Evolutionary conservation across 1,140 invertebrate genomes (phyloP), one percentile per base, ranked within the genome.

Genomic region (Venturia canescens): DNA sequence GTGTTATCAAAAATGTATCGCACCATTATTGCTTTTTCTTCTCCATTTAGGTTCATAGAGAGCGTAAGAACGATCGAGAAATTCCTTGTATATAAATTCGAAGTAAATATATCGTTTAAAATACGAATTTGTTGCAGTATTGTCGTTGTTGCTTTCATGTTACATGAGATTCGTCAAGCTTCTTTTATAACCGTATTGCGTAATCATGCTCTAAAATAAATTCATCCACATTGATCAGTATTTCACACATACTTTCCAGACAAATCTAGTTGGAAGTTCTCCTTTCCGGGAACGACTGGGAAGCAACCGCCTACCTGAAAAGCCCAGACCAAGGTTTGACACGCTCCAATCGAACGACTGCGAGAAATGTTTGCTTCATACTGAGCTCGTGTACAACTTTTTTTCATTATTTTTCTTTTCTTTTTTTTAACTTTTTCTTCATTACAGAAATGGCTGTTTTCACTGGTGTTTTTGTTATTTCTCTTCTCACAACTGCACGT

Each of bases 231-330:
- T 15, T 23, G 23, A 38, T 34, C 26, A 74, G 60, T 78, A 31
- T 3, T 78, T 77, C 23, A 70, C 27, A 6, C 21, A 29, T 66
- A 80, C 78, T 89, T 92, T 92, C 66, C 92, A 92, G 91, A 92
- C 88, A 85, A 93, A 87, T 88, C 89, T 93, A 82, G 92, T 94
- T 78, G 94, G 94, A 83, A 96, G 94, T 90, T 97, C 96, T 86
- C 96, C 96, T 84, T 97, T 97, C 92, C 93, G 97, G 87, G 97
- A 98, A 92, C 94, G 96, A 81, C 93, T 97, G 67, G 96, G 96
- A 88, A 97, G 97, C 92, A 97, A 97, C 88, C 94, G 96, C 38
- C 92, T 97, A 83, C 94, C 95, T 72, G 97, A 97, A 88, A 95
- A 96, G 87, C 95, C 96, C 85, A 92, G 96, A 92, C 95, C 96